Conservation (phyloP, 2,797 vertebrate genomes). For the Brachyrhaphis roseni region DNA sequence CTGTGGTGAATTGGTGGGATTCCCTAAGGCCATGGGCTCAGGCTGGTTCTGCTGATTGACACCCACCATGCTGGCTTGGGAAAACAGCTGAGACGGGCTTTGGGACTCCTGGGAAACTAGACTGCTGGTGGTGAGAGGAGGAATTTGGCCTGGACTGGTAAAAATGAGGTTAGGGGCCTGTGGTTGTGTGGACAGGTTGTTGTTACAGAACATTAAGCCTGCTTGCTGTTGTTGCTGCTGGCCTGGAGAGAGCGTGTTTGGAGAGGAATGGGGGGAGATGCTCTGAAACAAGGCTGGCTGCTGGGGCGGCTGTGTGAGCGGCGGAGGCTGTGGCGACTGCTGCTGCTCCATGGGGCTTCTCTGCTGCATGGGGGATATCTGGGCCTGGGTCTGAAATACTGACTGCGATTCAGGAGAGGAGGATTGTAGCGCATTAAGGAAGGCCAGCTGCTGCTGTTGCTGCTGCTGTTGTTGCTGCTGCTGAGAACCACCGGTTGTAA, state of each 20-base stretch:
- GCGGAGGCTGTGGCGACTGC: slow-evolving; percentile 73
- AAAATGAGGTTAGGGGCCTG: slow-evolving; percentile 87
- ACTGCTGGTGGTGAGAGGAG: slow-evolving; percentile 83
- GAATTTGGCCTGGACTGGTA: slow-evolving; percentile 81
- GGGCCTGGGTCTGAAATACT: slow-evolving; percentile 89
- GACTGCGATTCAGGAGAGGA: slow-evolving; percentile 86
- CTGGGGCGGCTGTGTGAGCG: slow-evolving; percentile 72
- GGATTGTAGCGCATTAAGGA: slow-evolving; percentile 89
- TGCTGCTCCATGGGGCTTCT: slow-evolving; percentile 82
- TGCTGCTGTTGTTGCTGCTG: slow-evolving; percentile 90
- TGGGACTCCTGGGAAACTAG: slow-evolving; percentile 87
- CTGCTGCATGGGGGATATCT: slow-evolving; percentile 90
- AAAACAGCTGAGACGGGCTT: slow-evolving; percentile 88
- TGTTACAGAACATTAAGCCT: slow-evolving; percentile 87
- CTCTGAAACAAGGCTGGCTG: slow-evolving; percentile 78
- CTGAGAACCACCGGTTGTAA: slow-evolving; percentile 85
- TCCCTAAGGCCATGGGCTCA: slow-evolving; percentile 92
- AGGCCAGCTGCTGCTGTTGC: slow-evolving; percentile 78
- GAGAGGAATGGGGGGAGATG: slow-evolving; percentile 76
- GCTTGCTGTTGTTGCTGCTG: slow-evolving; percentile 83
- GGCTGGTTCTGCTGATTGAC: slow-evolving; percentile 88
- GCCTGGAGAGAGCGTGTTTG: slow-evolving; percentile 72
- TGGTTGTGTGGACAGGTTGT: slow-evolving; percentile 83
- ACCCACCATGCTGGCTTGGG: slow-evolving; percentile 84
- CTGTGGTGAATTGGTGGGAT: slow-evolving; percentile 84